Evolutionary conservation across 1,140 invertebrate genomes (phyloP).

Genomic region (Scaptomyza graminum): DNA sequence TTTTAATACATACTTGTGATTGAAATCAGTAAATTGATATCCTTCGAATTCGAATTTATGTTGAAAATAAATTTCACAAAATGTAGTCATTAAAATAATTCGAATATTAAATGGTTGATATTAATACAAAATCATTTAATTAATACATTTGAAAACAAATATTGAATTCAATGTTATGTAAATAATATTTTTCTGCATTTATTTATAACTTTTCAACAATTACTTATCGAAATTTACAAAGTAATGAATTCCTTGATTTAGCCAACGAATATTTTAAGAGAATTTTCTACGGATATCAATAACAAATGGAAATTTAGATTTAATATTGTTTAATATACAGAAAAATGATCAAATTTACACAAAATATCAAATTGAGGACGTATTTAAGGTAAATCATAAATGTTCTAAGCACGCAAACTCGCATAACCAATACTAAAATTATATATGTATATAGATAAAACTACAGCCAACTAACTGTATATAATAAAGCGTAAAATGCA

Average conservation of each 20-base stretch:
- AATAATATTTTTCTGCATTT: not conserved
- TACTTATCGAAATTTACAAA: not conserved
- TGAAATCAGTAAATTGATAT: no score
- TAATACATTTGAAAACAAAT: no score
- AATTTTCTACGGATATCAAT: not conserved
- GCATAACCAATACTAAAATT: not conserved
- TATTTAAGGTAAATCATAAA: no score
- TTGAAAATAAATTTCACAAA: no score
- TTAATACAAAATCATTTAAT: not conserved
- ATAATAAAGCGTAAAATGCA: constrained; percentile 33
- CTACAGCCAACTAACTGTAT: not conserved
- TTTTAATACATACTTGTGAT: no score
- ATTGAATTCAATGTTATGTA: not conserved
- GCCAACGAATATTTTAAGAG: not conserved
- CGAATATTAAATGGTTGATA: not conserved
- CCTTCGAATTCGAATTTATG: no score
- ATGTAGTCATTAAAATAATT: no score
- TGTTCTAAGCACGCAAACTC: not conserved
- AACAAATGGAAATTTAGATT: not conserved
- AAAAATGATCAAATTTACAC: not conserved
- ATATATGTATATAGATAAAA: no score
- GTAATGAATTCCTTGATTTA: not conserved
- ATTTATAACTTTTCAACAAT: no score
- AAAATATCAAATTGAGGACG: not conserved
- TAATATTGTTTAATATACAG: not conserved